A percentile compares a stretch with the other conserved stretches of the same genome.
Conservation (phyloP, 2,113 vertebrate genomes). For the Prochilodus magdalenae region DNA sequence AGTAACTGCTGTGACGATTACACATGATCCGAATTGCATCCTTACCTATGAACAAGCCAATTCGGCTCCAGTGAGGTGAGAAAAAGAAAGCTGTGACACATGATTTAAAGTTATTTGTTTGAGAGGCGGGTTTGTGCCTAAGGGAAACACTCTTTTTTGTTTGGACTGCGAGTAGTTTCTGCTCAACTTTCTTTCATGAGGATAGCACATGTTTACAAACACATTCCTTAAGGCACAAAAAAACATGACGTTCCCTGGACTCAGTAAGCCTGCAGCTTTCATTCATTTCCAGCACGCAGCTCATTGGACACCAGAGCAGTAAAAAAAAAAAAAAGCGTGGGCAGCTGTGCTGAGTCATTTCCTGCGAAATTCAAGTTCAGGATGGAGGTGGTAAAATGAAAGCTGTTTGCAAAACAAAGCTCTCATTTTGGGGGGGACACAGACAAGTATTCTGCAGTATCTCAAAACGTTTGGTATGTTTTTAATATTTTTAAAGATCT, state of each 20-base stretch:
- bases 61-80: no score
- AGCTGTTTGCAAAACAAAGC: not conserved
- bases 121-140: no score
- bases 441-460: not conserved
- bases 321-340: conserved; percentile 29
- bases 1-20: no score
- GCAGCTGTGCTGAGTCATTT: conserved; percentile 64
- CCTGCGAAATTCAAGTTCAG: conserved; percentile 53
- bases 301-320: conserved; percentile 43
- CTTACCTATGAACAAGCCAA: no score
- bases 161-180: not conserved
- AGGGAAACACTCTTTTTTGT: not conserved
- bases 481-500: not conserved
- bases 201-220: not conserved
- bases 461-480: not conserved
- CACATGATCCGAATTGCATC: no score
- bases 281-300: conserved; percentile 39
- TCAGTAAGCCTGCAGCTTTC: conserved; percentile 49
- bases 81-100: not conserved
- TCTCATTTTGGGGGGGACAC: conserved; percentile 3
- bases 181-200: not conserved
- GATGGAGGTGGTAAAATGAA: conserved; percentile 39
- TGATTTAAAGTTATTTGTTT: not conserved
- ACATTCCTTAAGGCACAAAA: conserved; percentile 15
- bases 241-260: conserved; percentile 14